Conservation (phyloP, 2,888 invertebrate genomes). For the Andrena hattorfiana region DNA sequence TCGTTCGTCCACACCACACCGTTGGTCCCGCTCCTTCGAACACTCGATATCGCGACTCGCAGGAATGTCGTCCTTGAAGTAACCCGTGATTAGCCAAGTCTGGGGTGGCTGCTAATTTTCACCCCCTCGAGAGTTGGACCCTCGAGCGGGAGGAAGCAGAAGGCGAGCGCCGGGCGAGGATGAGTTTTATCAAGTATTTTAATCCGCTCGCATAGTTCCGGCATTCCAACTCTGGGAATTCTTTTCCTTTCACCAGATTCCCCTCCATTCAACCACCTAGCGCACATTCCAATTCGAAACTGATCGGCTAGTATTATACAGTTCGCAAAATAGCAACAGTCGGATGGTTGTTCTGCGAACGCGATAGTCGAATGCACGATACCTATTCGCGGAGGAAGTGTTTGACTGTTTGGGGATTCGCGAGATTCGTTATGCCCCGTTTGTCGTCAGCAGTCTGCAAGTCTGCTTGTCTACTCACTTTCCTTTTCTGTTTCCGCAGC, state of each 20-base stretch:
- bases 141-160: not conserved
- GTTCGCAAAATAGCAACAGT: conserved; percentile 20
- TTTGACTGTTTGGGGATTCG: conserved; percentile 24
- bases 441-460: conserved; percentile 1
- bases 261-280: conserved; percentile 1
- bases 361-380: not conserved
- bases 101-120: not conserved
- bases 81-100: not conserved
- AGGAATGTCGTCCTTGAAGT: not conserved
- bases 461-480: conserved; percentile 25
- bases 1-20: conserved; percentile 80
- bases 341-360: conserved; percentile 14
- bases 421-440: not conserved
- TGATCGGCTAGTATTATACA: not conserved
- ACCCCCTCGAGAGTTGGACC: not conserved
- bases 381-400: conserved; percentile 7
- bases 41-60: not conserved
- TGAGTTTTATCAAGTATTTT: conserved; percentile 41
- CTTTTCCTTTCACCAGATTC: conserved; percentile 30
- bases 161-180: conserved; percentile 2
- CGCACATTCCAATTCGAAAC: conserved; percentile 59
- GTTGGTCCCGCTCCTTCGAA: not conserved
- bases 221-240: conserved; percentile 27
- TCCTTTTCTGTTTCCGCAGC: conserved; percentile 20
- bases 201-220: conserved; percentile 47